Percentiles rank a stretch among this genome's conserved stretches.
phyloP scores from a whole-genome alignment of 2,888 invertebrate genomes.

The Ormyrus labotus region DNA sequence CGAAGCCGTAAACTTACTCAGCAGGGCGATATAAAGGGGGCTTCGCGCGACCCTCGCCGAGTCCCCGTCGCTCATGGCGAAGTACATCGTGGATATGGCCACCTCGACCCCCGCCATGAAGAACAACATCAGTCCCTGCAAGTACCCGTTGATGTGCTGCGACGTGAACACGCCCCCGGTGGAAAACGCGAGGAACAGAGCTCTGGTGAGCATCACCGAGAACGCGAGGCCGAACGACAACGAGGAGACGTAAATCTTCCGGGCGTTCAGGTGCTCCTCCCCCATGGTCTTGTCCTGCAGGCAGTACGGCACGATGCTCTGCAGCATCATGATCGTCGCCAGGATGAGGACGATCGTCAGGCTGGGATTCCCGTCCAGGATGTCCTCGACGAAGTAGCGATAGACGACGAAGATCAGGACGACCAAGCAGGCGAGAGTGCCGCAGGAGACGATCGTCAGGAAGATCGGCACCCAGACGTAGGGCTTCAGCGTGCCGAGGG shows the following conservation, averaged over 20 bases:
- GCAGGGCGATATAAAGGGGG: slow-evolving; percentile 75
- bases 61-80: slow-evolving; percentile 64
- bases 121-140: slow-evolving; percentile 81
- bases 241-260: slow-evolving; percentile 79
- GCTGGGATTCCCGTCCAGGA: slow-evolving; percentile 82
- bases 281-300: slow-evolving; percentile 69
- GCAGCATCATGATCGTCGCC: slow-evolving; percentile 74
- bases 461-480: slow-evolving; percentile 81
- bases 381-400: slow-evolving; percentile 80
- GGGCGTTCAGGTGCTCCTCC: slow-evolving; percentile 76
- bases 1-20: slow-evolving; percentile 65
- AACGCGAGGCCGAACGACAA: slow-evolving; percentile 81
- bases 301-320: slow-evolving; percentile 75
- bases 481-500: slow-evolving; percentile 61
- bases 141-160: slow-evolving; percentile 83
- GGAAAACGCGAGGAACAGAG: slow-evolving; percentile 82
- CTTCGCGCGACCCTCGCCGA: slow-evolving; percentile 72
- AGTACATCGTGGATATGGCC: slow-evolving; percentile 70
- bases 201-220: slow-evolving; percentile 81
- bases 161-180: slow-evolving; percentile 83
- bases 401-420: slow-evolving; percentile 82
- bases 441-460: slow-evolving; percentile 82
- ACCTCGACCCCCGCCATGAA: slow-evolving; percentile 81
- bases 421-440: slow-evolving; percentile 81
- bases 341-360: slow-evolving; percentile 75